Base-by-base conservation (phyloP, 2,888 invertebrate genomes). In the Macropis europaea region DNA sequence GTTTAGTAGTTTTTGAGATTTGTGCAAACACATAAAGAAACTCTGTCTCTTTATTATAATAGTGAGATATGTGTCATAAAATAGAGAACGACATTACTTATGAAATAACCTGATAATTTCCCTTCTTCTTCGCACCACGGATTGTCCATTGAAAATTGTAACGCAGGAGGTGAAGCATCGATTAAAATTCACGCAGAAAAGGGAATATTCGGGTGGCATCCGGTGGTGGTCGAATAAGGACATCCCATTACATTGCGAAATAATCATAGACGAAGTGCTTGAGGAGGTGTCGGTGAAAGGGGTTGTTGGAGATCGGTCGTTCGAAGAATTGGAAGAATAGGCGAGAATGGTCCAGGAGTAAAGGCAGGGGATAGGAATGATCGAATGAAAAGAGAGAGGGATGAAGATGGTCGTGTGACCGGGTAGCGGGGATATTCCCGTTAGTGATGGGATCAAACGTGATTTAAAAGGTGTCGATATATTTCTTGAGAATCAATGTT, bases 211-310 rank as follows among this genome's bases (percentile, higher is more conserved):
- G 6, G 30, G 11, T 36, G 54, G 63, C 17, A 54, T 73, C 60
- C 63, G 26, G 59, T 43, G 59, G 60, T 43, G 52, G 50, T 45
- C 42, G 53, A 70, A 48, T 9, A 53, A 59, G 59, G 43, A 50
- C 54, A 50, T 36, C 64, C 60, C 43, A 53, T 56, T 53, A 72
- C 56, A 61, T 62, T 64, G 76, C 66, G 74, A 82, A 81, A 79
- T 81, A 82, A 81, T 80, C 79, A 80, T 81, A 78, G 79, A 75
- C 75, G 71, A 75, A 75, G 75, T 48, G 64, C 54, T 56, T 50
- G 52, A 43, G 32, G 53, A 53, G 50, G 45, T 75, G 54, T 64
- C 56, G 42, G 64, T 1, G 52, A 57, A n/a, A 48, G 48, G 48
- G 64, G 70, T 59, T 62, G 70, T 28, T 62, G 54, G 52, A 68